Evolutionary conservation across 2,888 invertebrate species (phyloP).

Genomic region (Ornithoptera priamus): DNA sequence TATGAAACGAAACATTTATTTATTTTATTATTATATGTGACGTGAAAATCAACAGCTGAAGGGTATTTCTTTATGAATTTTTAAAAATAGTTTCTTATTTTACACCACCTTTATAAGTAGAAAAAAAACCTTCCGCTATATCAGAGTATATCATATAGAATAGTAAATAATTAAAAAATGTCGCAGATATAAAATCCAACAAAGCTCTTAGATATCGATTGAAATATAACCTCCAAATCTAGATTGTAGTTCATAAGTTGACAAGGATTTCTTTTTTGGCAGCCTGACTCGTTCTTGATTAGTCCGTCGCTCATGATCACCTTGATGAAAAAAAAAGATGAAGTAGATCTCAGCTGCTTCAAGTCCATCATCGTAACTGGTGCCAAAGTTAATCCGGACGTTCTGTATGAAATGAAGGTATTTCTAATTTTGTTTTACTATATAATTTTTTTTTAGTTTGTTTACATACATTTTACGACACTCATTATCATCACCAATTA

Average conservation of each 20-base stretch:
- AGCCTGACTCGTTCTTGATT: constrained; percentile 48
- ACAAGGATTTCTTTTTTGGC: constrained; percentile 32
- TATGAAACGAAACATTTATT: not conserved
- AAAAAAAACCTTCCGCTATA: too few species aligned
- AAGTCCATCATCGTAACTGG: constrained; percentile 45
- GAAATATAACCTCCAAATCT: not conserved
- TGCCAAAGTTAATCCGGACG: constrained; percentile 44
- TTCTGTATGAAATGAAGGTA: constrained; percentile 47
- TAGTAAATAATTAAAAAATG: too few species aligned
- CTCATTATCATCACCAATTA: not conserved
- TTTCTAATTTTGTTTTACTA: not conserved
- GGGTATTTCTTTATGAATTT: too few species aligned
- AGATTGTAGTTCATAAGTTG: not conserved
- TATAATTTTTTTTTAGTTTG: not conserved
- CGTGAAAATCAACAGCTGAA: too few species aligned
- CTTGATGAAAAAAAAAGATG: constrained; percentile 44
- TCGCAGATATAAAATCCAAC: too few species aligned
- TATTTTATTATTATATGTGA: too few species aligned
- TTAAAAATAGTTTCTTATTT: too few species aligned
- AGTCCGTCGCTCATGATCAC: constrained; percentile 40
- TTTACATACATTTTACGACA: not conserved
- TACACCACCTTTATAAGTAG: too few species aligned
- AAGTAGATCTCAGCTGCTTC: constrained; percentile 58
- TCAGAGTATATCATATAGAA: too few species aligned
- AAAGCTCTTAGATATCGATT: too few species aligned